Conservation (phyloP, 1,140 invertebrate species). For the Amyelois transitella region DNA sequence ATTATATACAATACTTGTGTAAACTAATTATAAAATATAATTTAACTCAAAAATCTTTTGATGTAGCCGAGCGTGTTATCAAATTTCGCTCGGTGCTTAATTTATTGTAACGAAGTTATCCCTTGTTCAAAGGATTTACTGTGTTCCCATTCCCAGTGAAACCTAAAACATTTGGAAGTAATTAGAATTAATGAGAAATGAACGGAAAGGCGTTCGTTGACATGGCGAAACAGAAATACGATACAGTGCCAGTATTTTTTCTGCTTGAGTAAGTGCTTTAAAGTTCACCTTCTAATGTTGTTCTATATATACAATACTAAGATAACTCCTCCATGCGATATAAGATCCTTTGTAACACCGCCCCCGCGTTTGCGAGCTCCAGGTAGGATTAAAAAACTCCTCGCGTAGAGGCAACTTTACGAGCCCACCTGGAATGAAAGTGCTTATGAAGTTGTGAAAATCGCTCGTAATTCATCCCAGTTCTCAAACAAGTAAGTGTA, state of each 20-base stretch:
- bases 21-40: too few species aligned
- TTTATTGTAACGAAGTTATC: slow-evolving; percentile 16
- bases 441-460: slow-evolving; percentile 34
- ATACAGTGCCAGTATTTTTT: slow-evolving; percentile 13
- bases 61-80: slow-evolving; percentile 10
- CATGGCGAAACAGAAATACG: slow-evolving; percentile 32
- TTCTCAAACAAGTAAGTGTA: slow-evolving; percentile 32
- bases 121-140: slow-evolving; percentile 24
- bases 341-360: background rate
- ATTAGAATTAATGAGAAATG: slow-evolving; percentile 64
- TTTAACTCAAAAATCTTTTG: slow-evolving; percentile 12
- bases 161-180: slow-evolving; percentile 50
- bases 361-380: slow-evolving; percentile 1
- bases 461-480: slow-evolving; percentile 33
- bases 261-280: background rate
- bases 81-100: slow-evolving; percentile 11
- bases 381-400: slow-evolving; percentile 27
- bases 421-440: slow-evolving; percentile 25
- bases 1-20: too few species aligned
- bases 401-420: slow-evolving; percentile 17
- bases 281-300: background rate
- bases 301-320: background rate
- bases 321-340: background rate
- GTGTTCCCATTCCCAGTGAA: slow-evolving; percentile 28
- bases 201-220: slow-evolving; percentile 44